Conservation (phyloP, 2,888 invertebrate species). For the Epirrhoe alternata region DNA sequence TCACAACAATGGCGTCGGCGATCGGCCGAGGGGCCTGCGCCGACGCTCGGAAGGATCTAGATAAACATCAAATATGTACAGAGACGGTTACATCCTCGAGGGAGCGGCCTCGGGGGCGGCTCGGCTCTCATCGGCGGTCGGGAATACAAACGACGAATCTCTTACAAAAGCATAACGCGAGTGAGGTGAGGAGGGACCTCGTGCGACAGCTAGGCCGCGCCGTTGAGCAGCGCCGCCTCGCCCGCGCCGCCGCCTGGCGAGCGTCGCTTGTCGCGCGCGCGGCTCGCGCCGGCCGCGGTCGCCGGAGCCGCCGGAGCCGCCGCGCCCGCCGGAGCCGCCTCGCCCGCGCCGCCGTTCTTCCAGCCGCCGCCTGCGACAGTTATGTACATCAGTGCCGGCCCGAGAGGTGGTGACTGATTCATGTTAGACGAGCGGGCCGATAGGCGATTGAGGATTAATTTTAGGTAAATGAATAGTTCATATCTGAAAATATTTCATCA, state of each 20-base stretch:
- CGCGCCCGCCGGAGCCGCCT: slow-evolving; percentile 32
- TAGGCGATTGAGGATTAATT: not conserved
- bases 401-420: not conserved
- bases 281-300: slow-evolving; percentile 38
- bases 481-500: slow-evolving; percentile 23
- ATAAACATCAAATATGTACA: slow-evolving; percentile 84
- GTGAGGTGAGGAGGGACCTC: slow-evolving; percentile 32
- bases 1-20: slow-evolving; percentile 65
- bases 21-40: slow-evolving; percentile 46
- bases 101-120: slow-evolving; percentile 69
- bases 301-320: slow-evolving; percentile 48
- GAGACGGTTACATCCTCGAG: slow-evolving; percentile 78
- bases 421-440: not conserved
- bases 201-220: slow-evolving; percentile 81
- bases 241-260: slow-evolving; percentile 61
- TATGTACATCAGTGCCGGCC: too few species aligned
- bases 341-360: slow-evolving; percentile 66
- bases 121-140: slow-evolving; percentile 80
- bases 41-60: slow-evolving; percentile 45
- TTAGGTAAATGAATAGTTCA: not conserved
- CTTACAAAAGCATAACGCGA: slow-evolving; percentile 82
- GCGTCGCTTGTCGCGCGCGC: slow-evolving; percentile 59
- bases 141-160: slow-evolving; percentile 85
- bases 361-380: slow-evolving; percentile 79
- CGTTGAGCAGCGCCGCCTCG: slow-evolving; percentile 84